Base-by-base conservation (phyloP, 2,888 invertebrate genomes). In the Oligia latruncula region DNA sequence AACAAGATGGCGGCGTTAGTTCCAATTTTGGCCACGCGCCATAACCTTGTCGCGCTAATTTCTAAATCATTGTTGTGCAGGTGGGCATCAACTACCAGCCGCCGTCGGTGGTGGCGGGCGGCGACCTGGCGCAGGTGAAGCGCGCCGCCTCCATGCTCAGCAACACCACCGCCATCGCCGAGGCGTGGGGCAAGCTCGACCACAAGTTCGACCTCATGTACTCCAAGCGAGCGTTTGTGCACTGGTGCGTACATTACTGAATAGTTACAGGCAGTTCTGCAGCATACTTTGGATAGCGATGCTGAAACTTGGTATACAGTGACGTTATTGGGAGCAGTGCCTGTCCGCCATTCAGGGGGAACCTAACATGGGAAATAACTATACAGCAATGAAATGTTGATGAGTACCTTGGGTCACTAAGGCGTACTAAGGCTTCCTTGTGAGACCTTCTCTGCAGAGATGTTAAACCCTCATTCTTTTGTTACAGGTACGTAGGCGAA, bases 131-230 rank as follows among this genome's bases (percentile, higher is more conserved):
- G 82, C 98, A 98, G 92, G 98, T 98, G 74, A 98, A 98, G 89
- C 97, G 99, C 86, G 99, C 99, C 62, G 98, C 98, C 52, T 99
- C 99, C 92, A 99, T 99, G 98, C 97, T 98, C 93, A 98, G 97
- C 92, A 99, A 99, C 95, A 99, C 99, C 11, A 99, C 99, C 35
- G 99, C 99, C 88, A 99, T 99, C 91, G 98, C 98, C 23, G 98
- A 98, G 91, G 99, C 99, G 73, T 99, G 99, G 98, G 98, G 98
- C 86, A 98, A 98, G 92, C 97, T 99, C 80, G 98, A 99, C 96
- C 98, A 98, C 95, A 99, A 99, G 96, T 99, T 99, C 94, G 99
- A 99, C 96, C 97, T 99, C 91, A 99, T 99, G 99, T 99, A 98
- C 96, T 98, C 98, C 87, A 99, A 99, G 96, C 97, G 98, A 83